Percentiles rank a stretch among this genome's conserved stretches.
Conservation (phyloP, 1,140 invertebrate species). For the Brachionus asplanchnoidis region DNA sequence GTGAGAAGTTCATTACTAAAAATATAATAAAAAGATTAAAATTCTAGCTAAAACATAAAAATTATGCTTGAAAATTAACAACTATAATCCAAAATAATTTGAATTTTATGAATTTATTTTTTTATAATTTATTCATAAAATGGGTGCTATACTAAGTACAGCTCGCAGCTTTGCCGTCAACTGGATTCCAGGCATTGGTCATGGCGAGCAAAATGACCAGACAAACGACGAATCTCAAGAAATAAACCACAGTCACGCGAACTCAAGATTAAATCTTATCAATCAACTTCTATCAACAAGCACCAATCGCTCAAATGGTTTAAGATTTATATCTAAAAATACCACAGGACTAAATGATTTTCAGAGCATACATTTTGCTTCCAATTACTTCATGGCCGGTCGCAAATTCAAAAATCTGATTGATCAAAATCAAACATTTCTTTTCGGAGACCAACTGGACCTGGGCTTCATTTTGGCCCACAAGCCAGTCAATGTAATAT, state of each 20-base stretch:
- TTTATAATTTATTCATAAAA: slow-evolving; percentile 14
- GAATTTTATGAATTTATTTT: neutral
- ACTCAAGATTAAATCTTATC: slow-evolving; percentile 20
- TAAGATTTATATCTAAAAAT: neutral
- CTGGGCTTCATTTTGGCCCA: slow-evolving; percentile 9
- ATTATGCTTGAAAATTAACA: neutral
- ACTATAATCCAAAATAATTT: neutral
- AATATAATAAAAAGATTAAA: neutral
- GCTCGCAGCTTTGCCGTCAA: neutral
- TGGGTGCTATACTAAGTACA: slow-evolving; percentile 6
- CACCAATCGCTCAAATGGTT: neutral
- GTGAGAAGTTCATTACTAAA: neutral
- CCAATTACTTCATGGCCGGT: slow-evolving; percentile 17
- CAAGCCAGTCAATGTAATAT: slow-evolving; percentile 15
- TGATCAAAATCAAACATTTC: slow-evolving; percentile 33
- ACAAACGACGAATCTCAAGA: neutral
- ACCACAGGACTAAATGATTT: neutral
- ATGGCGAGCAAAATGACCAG: neutral
- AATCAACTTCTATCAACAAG: neutral
- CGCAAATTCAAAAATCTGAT: slow-evolving; percentile 38
- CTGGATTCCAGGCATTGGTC: neutral
- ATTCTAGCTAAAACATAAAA: neutral
- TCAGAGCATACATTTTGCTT: slow-evolving; percentile 19
- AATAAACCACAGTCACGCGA: neutral
- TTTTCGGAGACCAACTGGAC: slow-evolving; percentile 34